Percentiles rank a stretch among this genome's conserved stretches.
Conservation (phyloP, 2,797 vertebrate species). For the Myotis findleyi region DNA sequence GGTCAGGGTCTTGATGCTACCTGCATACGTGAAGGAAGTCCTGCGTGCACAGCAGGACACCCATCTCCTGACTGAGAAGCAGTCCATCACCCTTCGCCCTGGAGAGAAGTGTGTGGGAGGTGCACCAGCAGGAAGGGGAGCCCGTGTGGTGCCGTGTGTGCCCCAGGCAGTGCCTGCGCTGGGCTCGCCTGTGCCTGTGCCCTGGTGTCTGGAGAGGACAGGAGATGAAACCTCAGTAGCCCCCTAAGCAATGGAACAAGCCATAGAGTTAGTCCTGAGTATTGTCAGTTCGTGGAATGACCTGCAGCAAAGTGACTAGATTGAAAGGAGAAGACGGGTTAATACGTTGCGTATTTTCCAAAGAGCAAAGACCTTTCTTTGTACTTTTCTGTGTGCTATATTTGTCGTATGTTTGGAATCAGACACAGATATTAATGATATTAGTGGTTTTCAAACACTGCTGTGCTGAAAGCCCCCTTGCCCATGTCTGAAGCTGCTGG, state of each 20-base stretch:
- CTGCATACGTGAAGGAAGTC: neutral
- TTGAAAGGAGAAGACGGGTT: neutral
- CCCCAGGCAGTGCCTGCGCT: neutral
- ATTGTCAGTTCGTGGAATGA: neutral
- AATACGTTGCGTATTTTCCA: neutral
- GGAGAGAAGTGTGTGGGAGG: neutral
- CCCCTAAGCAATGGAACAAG: neutral
- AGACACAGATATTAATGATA: neutral
- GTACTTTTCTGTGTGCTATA: neutral
- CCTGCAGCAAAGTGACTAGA: neutral
- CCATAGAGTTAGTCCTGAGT: neutral
- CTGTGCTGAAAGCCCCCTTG: neutral
- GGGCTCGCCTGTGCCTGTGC: neutral
- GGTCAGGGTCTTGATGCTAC: neutral
- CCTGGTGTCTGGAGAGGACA: neutral
- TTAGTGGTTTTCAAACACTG: neutral
- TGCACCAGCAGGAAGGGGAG: neutral
- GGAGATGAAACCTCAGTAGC: neutral
- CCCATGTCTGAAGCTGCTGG: rapidly evolving
- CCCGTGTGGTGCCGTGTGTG: rapidly evolving
- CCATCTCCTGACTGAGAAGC: neutral
- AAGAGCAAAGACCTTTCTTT: neutral
- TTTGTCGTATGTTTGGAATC: neutral
- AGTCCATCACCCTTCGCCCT: neutral
- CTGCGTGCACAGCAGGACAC: neutral